Evolutionary conservation across 2,888 invertebrate genomes (phyloP), one percentile per base, ranked within the genome.

Genomic region (Marronus borbonicus): DNA sequence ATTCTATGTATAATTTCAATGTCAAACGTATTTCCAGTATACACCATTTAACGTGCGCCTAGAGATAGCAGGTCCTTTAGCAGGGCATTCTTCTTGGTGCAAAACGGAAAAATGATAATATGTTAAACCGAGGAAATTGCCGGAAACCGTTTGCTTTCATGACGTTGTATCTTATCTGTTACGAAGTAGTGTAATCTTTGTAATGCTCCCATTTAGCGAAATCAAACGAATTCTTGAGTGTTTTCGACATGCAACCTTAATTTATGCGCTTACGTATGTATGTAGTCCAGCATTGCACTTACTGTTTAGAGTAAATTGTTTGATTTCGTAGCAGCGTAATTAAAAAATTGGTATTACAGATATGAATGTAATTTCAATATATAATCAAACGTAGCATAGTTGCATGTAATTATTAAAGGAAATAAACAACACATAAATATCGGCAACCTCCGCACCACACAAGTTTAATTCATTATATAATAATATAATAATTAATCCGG

Each of bases 111-210:
- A 55, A 55, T n/a, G 4, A 55, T 55, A 17, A 55, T 17, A 55
- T 17, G 20, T 55, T 55, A 55, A 17, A 7, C 44, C 55, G 55
- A 31, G 31, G 64, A 64, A 64, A 64, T 64, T 64, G 14, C 64
- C 64, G 64, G 64, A 64, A 64, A 36, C 12, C 36, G 64, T 64
- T 64, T 64, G 28, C 36, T 64, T 64, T 64, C 36, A 64, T 28
- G 64, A 14, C 36, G n/a, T 14, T 64, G 64, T 64, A 36, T 64
- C 64, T 64, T 64, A 64, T 64, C 64, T 64, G 36, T 14, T 31
- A n/a, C 20, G 36, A 14, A 64, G 64, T 64, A 64, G 31, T 14
- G 36, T 14, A 31, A 64, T 14, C 44, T 44, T 10, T 44, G 44
- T 44, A 44, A 31, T 64, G 31, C 12, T 64, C 36, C 7, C 14